Evolutionary conservation across 2,797 vertebrate genomes (phyloP).

Genomic region (Hydrophis major): DNA sequence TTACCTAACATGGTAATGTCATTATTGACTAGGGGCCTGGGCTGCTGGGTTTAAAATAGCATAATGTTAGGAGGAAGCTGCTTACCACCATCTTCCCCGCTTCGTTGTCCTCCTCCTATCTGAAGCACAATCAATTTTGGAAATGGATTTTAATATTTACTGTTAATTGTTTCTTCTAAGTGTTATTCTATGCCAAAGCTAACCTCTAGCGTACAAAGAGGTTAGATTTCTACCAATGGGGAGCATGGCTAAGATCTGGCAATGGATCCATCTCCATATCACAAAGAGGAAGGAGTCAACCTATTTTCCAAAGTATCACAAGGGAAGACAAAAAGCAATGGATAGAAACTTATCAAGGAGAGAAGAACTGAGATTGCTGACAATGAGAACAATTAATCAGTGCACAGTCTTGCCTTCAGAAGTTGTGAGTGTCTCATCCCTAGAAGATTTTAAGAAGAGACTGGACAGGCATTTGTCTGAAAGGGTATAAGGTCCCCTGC

Average conservation of each 20-base stretch:
- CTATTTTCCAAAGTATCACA: too few relatives aligned
- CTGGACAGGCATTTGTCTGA: too few relatives aligned
- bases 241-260: too few relatives aligned
- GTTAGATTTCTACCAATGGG: neutral
- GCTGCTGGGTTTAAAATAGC: slow-evolving; percentile 47
- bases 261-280: neutral
- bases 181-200: neutral
- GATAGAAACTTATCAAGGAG: too few relatives aligned
- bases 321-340: too few relatives aligned
- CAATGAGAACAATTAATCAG: too few relatives aligned
- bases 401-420: too few relatives aligned
- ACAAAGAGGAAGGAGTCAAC: too few relatives aligned
- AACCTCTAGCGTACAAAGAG: neutral
- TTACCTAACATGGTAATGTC: slow-evolving; percentile 55
- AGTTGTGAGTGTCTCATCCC: too few relatives aligned
- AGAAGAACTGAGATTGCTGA: too few relatives aligned
- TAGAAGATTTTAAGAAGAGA: too few relatives aligned
- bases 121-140: slow-evolving; percentile 15
- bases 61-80: slow-evolving; percentile 19
- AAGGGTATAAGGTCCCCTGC: too few relatives aligned
- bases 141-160: slow-evolving; percentile 6
- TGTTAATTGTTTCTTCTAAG: neutral
- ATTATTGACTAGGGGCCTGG: slow-evolving; percentile 51
- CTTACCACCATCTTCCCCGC: neutral
- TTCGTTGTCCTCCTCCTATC: slow-evolving; percentile 9